Evolutionary conservation across 2,888 invertebrate species (phyloP).

Genomic region (Molorchus minor): DNA sequence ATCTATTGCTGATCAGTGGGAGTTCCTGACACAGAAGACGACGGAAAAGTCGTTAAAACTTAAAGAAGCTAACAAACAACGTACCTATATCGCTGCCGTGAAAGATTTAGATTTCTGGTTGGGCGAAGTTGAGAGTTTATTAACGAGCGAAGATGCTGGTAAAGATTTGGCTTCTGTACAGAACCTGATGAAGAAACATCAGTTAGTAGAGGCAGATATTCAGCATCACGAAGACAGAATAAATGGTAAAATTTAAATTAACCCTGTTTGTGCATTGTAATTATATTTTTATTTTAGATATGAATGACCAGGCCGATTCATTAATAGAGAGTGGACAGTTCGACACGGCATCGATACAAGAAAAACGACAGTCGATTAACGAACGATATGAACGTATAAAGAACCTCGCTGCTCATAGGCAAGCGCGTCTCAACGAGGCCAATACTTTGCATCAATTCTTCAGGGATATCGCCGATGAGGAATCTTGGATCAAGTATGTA

Average conservation of each 20-base stretch:
- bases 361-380: conserved; percentile 95
- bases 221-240: conserved; percentile 96
- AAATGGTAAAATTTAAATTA: conserved; percentile 66
- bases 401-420: conserved; percentile 90
- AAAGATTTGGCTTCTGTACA: conserved; percentile 98
- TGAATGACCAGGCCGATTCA: conserved; percentile 96
- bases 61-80: conserved; percentile 98
- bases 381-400: conserved; percentile 95
- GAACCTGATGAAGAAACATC: conserved; percentile 98
- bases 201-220: conserved; percentile 97
- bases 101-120: conserved; percentile 99
- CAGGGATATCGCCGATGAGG: conserved; percentile 98
- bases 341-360: conserved; percentile 94
- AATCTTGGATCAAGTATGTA: conserved; percentile 89
- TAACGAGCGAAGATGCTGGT: conserved; percentile 96
- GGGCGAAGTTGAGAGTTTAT: conserved; percentile 95
- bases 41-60: conserved; percentile 97
- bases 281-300: conserved; percentile 66
- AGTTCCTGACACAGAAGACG: conserved; percentile 96
- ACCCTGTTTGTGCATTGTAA: conserved; percentile 9
- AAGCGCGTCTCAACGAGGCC: conserved; percentile 93
- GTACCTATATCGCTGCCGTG: conserved; percentile 98
- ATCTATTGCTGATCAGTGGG: conserved; percentile 98
- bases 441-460: conserved; percentile 99
- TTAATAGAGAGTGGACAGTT: conserved; percentile 96